Conservation (phyloP, 2,797 vertebrate species). For the Scolopax bukidnonensis region DNA sequence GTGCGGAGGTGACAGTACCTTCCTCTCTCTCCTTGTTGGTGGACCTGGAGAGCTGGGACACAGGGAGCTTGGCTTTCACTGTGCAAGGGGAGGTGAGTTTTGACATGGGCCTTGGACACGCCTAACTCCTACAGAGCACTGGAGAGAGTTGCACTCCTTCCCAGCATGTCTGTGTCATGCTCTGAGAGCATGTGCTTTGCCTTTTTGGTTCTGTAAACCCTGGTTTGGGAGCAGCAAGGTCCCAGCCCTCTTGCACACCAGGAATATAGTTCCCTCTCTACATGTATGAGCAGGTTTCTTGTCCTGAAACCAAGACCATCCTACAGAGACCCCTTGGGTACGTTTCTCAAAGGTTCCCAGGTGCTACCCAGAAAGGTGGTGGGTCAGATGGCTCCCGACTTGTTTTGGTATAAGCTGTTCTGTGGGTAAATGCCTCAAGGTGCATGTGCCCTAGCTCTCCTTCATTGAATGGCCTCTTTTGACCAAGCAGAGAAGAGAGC, state of each 20-base stretch:
- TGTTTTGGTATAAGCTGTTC: not conserved
- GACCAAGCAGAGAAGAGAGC: not conserved
- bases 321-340: not conserved
- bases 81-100: not conserved
- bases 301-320: not conserved
- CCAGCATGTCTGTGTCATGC: fast-evolving
- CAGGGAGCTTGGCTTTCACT: not conserved
- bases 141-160: not conserved
- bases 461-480: not conserved
- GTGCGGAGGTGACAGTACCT: not conserved
- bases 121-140: not conserved
- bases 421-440: not conserved
- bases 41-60: not conserved
- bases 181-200: not conserved
- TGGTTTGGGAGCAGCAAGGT: not conserved
- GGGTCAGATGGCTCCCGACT: fast-evolving
- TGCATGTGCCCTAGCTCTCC: not conserved
- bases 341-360: not conserved
- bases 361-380: too few species aligned
- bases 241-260: not conserved
- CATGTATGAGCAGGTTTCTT: not conserved
- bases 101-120: fast-evolving
- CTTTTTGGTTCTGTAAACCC: not conserved
- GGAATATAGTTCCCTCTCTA: not conserved
- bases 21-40: not conserved